A percentile compares a stretch with the other conserved stretches of the same genome.
These are phyloP conservation scores for Pagetopsis macropterus DNA, from an alignment of 2,797 vertebrate species.

Conservation along the genomic window DNA sequence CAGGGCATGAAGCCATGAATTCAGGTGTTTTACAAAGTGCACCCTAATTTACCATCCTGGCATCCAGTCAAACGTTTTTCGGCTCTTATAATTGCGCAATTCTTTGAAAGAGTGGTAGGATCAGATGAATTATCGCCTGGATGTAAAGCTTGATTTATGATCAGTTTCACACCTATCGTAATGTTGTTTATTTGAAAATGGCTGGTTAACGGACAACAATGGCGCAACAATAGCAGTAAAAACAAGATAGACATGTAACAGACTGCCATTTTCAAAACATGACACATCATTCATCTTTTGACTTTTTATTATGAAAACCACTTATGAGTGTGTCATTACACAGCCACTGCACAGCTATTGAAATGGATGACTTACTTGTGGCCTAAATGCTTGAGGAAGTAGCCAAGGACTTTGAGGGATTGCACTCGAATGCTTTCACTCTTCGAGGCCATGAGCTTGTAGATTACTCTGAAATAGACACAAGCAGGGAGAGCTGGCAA, in stretches of 20 bases:
- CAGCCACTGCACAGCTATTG: conserved; percentile 7
- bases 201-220: not conserved
- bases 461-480: conserved; percentile 90
- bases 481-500: conserved; percentile 53
- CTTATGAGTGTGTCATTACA: conserved; percentile 7
- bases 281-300: conserved; percentile 7
- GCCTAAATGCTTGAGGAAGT: conserved; percentile 96
- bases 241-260: not conserved
- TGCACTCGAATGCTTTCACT: conserved; percentile 97
- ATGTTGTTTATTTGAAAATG: not conserved
- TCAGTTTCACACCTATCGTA: not conserved
- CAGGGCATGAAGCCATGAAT: conserved; percentile 28
- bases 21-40: conserved; percentile 44
- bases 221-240: not conserved
- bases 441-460: conserved; percentile 95
- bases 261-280: not conserved
- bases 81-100: conserved; percentile 23
- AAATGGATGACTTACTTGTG: conserved; percentile 91
- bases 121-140: conserved; percentile 29
- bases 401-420: conserved; percentile 96
- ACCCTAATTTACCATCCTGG: conserved; percentile 48
- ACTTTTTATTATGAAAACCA: conserved; percentile 11
- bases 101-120: conserved; percentile 7
- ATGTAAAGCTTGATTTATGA: conserved; percentile 25
- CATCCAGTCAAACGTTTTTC: conserved; percentile 31